Evolutionary conservation across 2,113 vertebrate genomes (phyloP).

Genomic region (Orthonyx spaldingii): DNA sequence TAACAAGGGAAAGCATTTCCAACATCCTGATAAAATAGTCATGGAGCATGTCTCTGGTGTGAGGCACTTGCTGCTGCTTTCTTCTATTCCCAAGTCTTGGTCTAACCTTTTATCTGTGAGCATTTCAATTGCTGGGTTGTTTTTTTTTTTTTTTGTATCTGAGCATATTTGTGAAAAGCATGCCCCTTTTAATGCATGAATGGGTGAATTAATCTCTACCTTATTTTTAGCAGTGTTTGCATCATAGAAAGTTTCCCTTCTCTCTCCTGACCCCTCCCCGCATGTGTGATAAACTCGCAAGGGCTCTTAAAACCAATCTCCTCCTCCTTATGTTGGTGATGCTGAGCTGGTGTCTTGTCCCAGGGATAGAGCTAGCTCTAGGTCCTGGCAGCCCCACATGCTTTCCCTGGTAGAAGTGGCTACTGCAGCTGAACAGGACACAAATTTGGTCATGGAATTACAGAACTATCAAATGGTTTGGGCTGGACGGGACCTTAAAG

Average conservation of each 20-base stretch:
- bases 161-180: neutral
- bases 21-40: neutral
- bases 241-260: neutral
- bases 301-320: neutral
- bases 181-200: neutral
- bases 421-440: neutral
- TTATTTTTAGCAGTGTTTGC: slow-evolving; percentile 8
- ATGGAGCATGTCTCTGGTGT: accelerated
- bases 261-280: neutral
- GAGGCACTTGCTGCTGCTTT: neutral
- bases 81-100: neutral
- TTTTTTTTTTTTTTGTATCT: neutral
- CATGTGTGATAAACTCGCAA: neutral
- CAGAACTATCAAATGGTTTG: neutral
- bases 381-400: neutral
- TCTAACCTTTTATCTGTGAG: neutral
- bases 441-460: neutral
- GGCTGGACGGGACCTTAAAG: neutral
- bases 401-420: neutral
- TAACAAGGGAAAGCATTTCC: neutral
- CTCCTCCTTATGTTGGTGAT: neutral
- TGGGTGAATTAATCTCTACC: neutral
- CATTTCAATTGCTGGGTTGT: neutral
- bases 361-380: neutral
- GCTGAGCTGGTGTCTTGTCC: neutral